phyloP scores from a whole-genome alignment of 1,140 invertebrate genomes.

The Hetaerina americana region DNA sequence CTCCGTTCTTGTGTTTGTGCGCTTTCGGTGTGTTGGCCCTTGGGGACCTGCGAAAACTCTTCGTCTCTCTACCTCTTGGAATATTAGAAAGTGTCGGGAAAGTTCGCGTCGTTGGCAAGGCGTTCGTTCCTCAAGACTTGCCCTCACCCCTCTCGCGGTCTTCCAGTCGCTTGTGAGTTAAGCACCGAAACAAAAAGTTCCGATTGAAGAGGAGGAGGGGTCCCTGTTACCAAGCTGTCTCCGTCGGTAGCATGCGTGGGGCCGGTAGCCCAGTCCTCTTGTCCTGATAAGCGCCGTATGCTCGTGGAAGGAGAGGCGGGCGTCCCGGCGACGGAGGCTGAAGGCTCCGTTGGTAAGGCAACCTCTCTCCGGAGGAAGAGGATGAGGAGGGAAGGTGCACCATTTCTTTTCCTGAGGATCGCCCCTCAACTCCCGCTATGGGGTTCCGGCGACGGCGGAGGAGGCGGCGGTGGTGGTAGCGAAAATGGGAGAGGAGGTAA shows the following conservation, averaged over 20 bases:
- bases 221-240: not conserved
- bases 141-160: too few relatives aligned
- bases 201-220: not conserved
- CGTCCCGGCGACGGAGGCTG: not conserved
- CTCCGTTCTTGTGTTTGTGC: too few relatives aligned
- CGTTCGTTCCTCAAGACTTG: too few relatives aligned
- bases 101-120: too few relatives aligned
- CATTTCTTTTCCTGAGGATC: not conserved
- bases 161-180: too few relatives aligned
- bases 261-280: not conserved
- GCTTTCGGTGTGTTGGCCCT: too few relatives aligned
- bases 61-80: too few relatives aligned
- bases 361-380: not conserved
- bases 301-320: not conserved
- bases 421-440: not conserved
- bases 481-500: not conserved
- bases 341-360: not conserved
- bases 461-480: not conserved
- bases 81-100: too few relatives aligned
- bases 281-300: not conserved
- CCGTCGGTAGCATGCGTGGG: not conserved
- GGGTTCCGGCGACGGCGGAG: not conserved
- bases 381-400: not conserved
- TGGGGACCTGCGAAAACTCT: too few relatives aligned
- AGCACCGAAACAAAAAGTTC: too few relatives aligned